Evolutionary conservation across 2,113 vertebrate genomes (phyloP).

Genomic region (Glareola pratincola): DNA sequence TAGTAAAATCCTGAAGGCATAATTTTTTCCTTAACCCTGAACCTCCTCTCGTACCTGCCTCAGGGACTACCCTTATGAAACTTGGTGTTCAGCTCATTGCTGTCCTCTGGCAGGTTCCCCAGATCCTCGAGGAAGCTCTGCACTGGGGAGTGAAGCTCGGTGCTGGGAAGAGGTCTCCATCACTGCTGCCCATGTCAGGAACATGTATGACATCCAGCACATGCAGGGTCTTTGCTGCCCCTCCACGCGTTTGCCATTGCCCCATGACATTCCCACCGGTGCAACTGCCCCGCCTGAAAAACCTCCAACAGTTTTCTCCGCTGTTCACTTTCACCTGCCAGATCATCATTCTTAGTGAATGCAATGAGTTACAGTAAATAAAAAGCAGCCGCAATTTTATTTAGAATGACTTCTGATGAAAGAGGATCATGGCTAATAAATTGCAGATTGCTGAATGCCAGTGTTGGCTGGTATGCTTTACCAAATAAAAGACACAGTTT

Average conservation of each 20-base stretch:
- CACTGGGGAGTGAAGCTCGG: background rate
- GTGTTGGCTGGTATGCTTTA: background rate
- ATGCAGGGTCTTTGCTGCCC: fast-evolving
- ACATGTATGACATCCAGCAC: background rate
- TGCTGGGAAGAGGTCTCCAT: background rate
- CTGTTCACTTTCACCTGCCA: constrained; percentile 17
- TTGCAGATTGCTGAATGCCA: background rate
- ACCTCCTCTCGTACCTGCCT: background rate
- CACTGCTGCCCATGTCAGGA: background rate
- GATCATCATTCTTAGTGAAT: background rate
- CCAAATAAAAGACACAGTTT: constrained; percentile 4
- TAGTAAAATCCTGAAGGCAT: background rate
- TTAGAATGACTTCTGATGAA: background rate
- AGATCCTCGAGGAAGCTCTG: background rate
- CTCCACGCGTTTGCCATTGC: fast-evolving
- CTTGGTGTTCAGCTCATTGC: background rate
- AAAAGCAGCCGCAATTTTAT: constrained; percentile 7
- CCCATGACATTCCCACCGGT: background rate
- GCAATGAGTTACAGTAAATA: background rate
- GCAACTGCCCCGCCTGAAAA: background rate
- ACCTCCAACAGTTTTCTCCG: background rate
- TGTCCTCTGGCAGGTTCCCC: background rate
- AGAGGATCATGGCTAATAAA: background rate
- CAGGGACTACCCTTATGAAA: background rate
- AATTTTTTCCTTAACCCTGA: background rate